Conservation (phyloP, 2,113 vertebrate species). For the Ceratotherium simum region DNA sequence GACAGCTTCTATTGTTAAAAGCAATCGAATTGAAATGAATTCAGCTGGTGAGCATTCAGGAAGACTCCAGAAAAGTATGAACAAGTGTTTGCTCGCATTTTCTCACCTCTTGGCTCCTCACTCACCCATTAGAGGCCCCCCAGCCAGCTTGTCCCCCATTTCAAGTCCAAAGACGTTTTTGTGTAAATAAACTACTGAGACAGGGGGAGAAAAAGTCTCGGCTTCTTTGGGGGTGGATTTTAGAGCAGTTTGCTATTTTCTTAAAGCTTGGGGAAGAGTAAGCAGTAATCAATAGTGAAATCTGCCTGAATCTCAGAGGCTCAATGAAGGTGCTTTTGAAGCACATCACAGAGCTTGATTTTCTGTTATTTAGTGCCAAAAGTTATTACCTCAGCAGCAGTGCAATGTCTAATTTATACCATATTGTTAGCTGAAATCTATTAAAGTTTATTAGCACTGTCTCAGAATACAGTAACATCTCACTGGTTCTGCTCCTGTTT, state of each 20-base stretch:
- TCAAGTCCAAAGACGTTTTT: background rate
- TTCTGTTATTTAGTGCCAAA: slow-evolving; percentile 84
- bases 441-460: slow-evolving; percentile 83
- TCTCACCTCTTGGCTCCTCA: background rate
- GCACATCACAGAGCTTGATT: slow-evolving; percentile 80
- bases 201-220: slow-evolving; percentile 67
- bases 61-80: slow-evolving; percentile 51
- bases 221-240: slow-evolving; percentile 53
- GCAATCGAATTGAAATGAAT: background rate
- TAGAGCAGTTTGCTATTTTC: slow-evolving; percentile 79
- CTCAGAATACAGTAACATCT: slow-evolving; percentile 80
- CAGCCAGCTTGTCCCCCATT: background rate
- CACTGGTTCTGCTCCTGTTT: slow-evolving; percentile 70
- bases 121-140: background rate
- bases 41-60: background rate
- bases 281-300: slow-evolving; percentile 86
- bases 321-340: slow-evolving; percentile 85
- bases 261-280: slow-evolving; percentile 78
- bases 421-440: slow-evolving; percentile 82
- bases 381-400: slow-evolving; percentile 83
- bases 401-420: slow-evolving; percentile 78
- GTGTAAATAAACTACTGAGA: slow-evolving; percentile 19
- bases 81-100: background rate
- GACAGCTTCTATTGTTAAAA: background rate
- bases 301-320: slow-evolving; percentile 77